A percentile compares a stretch with the other conserved stretches of the same genome.
phyloP scores from a whole-genome alignment of 2,888 invertebrate species.

The Sphaerophoria rueppellii region DNA sequence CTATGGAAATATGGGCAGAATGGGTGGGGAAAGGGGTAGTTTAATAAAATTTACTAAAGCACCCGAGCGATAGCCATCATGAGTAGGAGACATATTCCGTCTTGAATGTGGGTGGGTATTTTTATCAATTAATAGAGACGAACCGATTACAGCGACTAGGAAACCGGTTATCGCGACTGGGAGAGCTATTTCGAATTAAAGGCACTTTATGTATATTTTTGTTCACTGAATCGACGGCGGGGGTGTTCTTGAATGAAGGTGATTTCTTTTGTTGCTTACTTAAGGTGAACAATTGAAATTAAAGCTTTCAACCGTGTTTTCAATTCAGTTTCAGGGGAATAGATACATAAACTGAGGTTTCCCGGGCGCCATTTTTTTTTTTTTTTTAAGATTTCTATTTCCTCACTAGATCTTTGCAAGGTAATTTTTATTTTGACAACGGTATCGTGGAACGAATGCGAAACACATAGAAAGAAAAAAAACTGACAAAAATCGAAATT shows the following conservation, averaged over 20 bases:
- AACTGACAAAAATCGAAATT: constrained; percentile 51
- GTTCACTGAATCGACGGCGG: neutral
- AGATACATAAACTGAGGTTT: neutral
- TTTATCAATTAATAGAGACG: constrained; percentile 26
- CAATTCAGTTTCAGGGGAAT: constrained; percentile 3
- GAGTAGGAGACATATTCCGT: neutral
- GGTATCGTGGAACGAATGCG: constrained; percentile 50
- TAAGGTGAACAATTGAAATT: constrained; percentile 7
- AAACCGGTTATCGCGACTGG: constrained; percentile 10
- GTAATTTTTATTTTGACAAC: constrained; percentile 46
- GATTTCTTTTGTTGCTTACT: neutral
- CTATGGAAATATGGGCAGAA: neutral
- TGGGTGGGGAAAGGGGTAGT: neutral
- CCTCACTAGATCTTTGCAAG: neutral
- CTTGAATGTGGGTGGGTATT: constrained; percentile 51
- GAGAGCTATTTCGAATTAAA: neutral
- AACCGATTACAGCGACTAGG: constrained; percentile 1
- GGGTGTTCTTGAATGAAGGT: neutral
- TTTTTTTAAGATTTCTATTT: neutral
- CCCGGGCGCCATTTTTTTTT: constrained; percentile 9
- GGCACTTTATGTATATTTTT: constrained; percentile 6
- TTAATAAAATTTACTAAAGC: constrained; percentile 50
- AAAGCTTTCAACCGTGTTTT: constrained; percentile 14
- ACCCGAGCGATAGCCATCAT: constrained; percentile 26
- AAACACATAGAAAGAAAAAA: neutral